A percentile compares a stretch with the other conserved stretches of the same genome.
Conservation (phyloP, 2,888 invertebrate species). For the Rhamphomyia laevipes region DNA sequence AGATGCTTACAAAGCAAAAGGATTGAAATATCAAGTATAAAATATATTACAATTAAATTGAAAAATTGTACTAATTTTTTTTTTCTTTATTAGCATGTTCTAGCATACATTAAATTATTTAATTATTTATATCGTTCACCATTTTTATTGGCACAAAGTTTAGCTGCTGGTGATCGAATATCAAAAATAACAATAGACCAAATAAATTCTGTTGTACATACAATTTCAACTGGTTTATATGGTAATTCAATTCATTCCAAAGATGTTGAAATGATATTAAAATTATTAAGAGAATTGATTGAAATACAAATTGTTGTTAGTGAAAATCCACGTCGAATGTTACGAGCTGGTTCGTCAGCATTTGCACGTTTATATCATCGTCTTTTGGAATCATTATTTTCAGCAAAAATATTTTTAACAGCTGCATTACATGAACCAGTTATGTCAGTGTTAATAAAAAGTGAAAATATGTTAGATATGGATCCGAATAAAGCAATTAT, state of each 20-base stretch:
- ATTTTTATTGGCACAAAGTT: slow-evolving; percentile 53
- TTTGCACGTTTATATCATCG: slow-evolving; percentile 77
- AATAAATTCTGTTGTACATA: slow-evolving; percentile 32
- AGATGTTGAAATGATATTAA: slow-evolving; percentile 56
- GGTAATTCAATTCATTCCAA: slow-evolving; percentile 63
- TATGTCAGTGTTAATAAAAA: slow-evolving; percentile 79
- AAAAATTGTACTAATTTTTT: background rate
- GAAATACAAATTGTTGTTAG: slow-evolving; percentile 57
- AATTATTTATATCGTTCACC: slow-evolving; percentile 56
- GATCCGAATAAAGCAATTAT: slow-evolving; percentile 70
- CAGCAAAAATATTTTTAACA: slow-evolving; percentile 85
- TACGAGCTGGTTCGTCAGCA: slow-evolving; percentile 76
- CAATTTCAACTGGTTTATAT: slow-evolving; percentile 50
- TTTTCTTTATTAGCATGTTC: slow-evolving; percentile 37
- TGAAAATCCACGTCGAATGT: slow-evolving; percentile 59
- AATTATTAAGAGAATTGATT: slow-evolving; percentile 53
- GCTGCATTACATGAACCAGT: slow-evolving; percentile 87
- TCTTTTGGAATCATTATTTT: slow-evolving; percentile 79
- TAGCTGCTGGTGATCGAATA: slow-evolving; percentile 53
- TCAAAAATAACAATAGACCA: slow-evolving; percentile 30
- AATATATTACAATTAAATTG: slow-evolving; percentile 9
- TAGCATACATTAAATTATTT: slow-evolving; percentile 57
- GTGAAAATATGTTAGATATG: slow-evolving; percentile 83
- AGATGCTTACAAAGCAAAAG: slow-evolving; percentile 72
- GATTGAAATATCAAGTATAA: slow-evolving; percentile 67